Base-by-base conservation (phyloP, 2,797 vertebrate species). In the Molossus molossus region DNA sequence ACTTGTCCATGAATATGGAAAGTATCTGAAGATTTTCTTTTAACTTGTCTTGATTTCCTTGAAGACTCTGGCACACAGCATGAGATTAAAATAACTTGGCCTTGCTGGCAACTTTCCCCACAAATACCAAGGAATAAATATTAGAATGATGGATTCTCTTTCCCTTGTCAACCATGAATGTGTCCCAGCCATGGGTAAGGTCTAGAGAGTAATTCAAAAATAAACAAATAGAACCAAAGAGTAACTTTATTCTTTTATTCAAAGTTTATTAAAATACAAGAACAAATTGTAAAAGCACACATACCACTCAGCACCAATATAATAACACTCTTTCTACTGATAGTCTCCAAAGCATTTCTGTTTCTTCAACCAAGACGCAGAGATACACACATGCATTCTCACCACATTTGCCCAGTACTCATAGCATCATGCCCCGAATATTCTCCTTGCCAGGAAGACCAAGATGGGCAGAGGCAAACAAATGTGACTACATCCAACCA, bases 401-500 rank as follows among this genome's bases (percentile, higher is more conserved):
- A 98, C 95, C 97, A 87, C 96, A 92, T 95, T 96, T 94, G 87
- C 93, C 90, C 2, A 3, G 95, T 0, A 2, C 97, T 96, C 97
- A 96, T 75, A 58, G 76, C 64, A 97, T 92, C 11, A 1, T 58
- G 83, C 94, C 89, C 97, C 97, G 96, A 94, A 93, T 94, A 94
- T 80, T 73, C 58, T 95, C 88, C 96, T 98, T 96, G 96, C 96
- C 89, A 86, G 40, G 89, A 48, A 97, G 96, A 97, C 85, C 9
- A 69, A 94, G 97, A 96, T 65, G 94, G 70, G 94, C 91, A 98
- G 96, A 97, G 93, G 93, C 97, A 97, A 79, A 96, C 97, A 45
- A 97, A 98, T 98, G 99, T 98, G 98, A 97, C 94, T 64, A 93
- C 97, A 99, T 99, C 99, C 99, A 99, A 99, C 98, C 98, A 97